phyloP scores from a whole-genome alignment of 2,797 vertebrate species.

The Lacerta bilineata region DNA sequence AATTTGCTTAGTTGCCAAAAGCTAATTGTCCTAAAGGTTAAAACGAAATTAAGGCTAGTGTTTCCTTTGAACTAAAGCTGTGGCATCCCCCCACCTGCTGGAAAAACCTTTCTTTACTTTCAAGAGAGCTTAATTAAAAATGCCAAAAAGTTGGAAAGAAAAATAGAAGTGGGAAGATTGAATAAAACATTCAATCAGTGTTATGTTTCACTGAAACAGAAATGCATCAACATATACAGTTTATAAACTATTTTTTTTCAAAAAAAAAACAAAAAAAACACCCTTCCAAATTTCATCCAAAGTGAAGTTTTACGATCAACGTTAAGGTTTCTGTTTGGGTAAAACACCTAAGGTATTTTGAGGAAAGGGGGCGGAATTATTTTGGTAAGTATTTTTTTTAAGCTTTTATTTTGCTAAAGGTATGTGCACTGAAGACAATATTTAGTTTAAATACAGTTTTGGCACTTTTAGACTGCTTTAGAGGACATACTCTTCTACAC shows the following conservation, averaged over 20 bases:
- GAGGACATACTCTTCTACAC: not conserved
- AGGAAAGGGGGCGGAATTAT: not conserved
- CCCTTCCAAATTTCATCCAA: not conserved
- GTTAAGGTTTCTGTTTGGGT: not conserved
- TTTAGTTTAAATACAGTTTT: not conserved
- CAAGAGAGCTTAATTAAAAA: conserved; percentile 17
- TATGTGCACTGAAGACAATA: not conserved
- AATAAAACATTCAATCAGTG: not conserved
- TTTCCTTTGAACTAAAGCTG: conserved; percentile 53
- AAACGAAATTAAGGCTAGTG: conserved; percentile 43
- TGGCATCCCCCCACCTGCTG: conserved; percentile 16
- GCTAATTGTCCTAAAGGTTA: conserved; percentile 43
- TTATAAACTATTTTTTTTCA: not conserved
- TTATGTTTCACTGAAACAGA: not conserved
- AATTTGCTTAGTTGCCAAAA: conserved; percentile 30
- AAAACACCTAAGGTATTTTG: not conserved
- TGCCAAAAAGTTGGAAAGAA: not conserved
- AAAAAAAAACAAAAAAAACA: not conserved
- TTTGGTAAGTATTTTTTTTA: no score
- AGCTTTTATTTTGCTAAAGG: not conserved
- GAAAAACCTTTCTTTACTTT: conserved; percentile 12
- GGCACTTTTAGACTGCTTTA: not conserved
- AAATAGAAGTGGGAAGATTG: not conserved
- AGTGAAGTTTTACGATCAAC: not conserved
- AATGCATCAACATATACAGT: not conserved